Percentiles rank a stretch among this genome's conserved stretches.
phyloP scores from a whole-genome alignment of 2,113 vertebrate species.

The Mirounga angustirostris region DNA sequence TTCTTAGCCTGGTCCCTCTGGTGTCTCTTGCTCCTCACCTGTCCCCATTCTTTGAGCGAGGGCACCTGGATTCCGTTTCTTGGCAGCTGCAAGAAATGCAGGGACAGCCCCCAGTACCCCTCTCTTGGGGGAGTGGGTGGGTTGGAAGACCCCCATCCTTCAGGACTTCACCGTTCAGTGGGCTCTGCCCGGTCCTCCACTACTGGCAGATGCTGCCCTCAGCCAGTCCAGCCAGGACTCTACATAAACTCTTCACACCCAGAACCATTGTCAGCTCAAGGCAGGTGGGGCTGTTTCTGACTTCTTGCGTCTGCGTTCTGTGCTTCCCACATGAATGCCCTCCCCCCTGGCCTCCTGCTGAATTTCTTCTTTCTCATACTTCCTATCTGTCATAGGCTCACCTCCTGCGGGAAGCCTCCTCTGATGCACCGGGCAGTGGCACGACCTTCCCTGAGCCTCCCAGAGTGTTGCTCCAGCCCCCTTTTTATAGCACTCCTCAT shows the following conservation, averaged over 20 bases:
- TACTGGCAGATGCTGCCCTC: not conserved
- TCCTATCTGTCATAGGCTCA: not conserved
- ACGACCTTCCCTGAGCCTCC: not conserved
- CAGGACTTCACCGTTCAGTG: not conserved
- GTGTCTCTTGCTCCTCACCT: not conserved
- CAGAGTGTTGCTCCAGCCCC: not conserved
- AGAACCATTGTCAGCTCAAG: not conserved
- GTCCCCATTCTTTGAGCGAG: not conserved
- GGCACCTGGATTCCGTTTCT: not conserved
- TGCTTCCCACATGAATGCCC: not conserved
- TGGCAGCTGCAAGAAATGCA: not conserved
- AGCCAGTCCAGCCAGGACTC: no score
- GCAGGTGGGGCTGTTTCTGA: not conserved
- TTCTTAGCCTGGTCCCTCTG: not conserved
- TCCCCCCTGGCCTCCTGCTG: not conserved
- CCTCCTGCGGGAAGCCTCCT: not conserved
- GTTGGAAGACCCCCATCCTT: not conserved
- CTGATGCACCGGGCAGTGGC: not conserved
- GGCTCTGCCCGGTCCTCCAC: not conserved
- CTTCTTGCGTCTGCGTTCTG: not conserved
- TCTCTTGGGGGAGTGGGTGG: not conserved
- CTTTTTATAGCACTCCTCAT: not conserved
- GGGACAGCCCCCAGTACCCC: not conserved
- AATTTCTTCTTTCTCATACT: not conserved
- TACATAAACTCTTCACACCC: not conserved